phyloP scores from a whole-genome alignment of 1,140 invertebrate species.

The Atta texana region DNA sequence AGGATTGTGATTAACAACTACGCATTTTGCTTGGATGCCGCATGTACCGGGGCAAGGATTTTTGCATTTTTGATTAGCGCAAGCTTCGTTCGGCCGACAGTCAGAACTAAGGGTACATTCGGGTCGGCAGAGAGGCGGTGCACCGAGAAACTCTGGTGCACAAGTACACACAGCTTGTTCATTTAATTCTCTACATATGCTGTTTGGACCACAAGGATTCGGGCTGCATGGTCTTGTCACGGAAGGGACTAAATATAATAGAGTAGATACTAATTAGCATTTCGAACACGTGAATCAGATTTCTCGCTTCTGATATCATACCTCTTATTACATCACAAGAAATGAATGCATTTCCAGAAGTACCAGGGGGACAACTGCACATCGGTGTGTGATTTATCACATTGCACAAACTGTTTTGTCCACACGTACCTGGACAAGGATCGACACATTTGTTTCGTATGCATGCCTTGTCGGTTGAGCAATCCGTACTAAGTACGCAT shows the following conservation, averaged over 20 bases:
- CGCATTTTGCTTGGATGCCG: constrained; percentile 88
- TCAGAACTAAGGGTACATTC: constrained; percentile 91
- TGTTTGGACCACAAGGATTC: constrained; percentile 92
- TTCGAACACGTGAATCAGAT: background rate
- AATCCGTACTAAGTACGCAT: constrained; percentile 90
- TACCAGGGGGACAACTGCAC: constrained; percentile 90
- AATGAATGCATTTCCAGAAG: constrained; percentile 91
- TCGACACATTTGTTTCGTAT: constrained; percentile 89
- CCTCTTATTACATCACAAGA: constrained; percentile 85
- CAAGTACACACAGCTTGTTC: constrained; percentile 91
- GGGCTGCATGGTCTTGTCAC: constrained; percentile 88
- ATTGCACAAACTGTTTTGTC: constrained; percentile 90
- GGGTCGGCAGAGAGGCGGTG: constrained; percentile 90
- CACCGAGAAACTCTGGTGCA: constrained; percentile 90
- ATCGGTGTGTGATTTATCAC: constrained; percentile 90
- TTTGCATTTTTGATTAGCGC: constrained; percentile 90
- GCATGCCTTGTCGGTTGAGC: constrained; percentile 88
- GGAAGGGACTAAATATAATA: constrained; percentile 75
- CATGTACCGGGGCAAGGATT: constrained; percentile 92
- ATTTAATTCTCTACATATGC: constrained; percentile 90
- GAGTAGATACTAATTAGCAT: background rate
- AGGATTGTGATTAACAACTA: constrained; percentile 90
- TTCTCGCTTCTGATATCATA: constrained; percentile 84
- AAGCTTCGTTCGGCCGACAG: constrained; percentile 89
- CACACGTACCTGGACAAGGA: constrained; percentile 88